These are phyloP conservation scores for Climacteris rufus DNA, from an alignment of 2,113 vertebrate species.

Conservation along the genomic window DNA sequence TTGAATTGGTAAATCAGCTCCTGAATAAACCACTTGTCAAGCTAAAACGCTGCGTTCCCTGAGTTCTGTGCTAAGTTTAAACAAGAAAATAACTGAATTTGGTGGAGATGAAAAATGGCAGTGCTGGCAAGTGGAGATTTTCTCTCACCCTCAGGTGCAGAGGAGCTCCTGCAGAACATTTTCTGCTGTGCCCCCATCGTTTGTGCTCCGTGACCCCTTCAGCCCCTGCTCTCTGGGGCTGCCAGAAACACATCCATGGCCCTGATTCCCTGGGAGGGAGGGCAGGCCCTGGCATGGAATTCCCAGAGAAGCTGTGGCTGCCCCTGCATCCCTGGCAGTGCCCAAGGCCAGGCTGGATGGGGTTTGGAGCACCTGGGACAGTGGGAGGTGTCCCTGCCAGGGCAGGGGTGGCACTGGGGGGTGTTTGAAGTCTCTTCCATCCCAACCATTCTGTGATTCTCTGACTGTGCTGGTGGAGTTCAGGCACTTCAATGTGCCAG, in stretches of 20 bases:
- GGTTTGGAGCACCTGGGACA: background rate
- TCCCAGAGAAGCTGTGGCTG: background rate
- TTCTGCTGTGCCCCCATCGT: background rate
- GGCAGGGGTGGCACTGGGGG: accelerated
- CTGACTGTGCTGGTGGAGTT: background rate
- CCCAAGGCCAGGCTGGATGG: background rate
- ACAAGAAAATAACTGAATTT: background rate
- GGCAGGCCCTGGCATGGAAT: background rate
- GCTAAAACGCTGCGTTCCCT: conserved; percentile 3
- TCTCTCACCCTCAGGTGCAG: background rate
- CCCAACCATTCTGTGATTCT: background rate
- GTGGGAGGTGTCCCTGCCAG: background rate
- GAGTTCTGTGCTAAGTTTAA: background rate
- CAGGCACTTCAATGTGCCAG: background rate
- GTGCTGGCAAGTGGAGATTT: background rate
- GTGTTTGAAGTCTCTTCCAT: background rate
- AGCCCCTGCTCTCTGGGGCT: background rate
- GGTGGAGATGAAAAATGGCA: background rate
- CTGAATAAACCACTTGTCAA: conserved; percentile 50
- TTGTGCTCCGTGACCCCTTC: background rate
- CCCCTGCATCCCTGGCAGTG: background rate
- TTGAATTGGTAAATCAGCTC: conserved; percentile 64
- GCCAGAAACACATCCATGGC: background rate
- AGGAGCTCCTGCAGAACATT: background rate
- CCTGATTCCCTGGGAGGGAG: background rate